Base-by-base conservation (phyloP, 2,797 vertebrate species). In the Sciurus carolinensis region DNA sequence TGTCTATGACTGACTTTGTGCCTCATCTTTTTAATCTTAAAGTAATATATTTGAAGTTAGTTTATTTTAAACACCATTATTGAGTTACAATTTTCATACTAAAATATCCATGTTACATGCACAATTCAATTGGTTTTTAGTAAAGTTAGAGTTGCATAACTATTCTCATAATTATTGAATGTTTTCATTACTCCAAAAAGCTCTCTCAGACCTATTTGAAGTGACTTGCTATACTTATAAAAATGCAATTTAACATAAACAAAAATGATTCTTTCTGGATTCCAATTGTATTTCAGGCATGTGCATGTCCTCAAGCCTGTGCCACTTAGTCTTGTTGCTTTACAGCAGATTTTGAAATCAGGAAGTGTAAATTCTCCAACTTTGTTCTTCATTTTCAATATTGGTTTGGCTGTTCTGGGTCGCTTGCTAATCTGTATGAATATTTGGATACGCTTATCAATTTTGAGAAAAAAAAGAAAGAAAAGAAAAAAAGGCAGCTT, bases 1-100 rank as follows among this genome's bases (percentile, higher is more conserved):
- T 36, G 47, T 75, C 15, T 20, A 36, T 39, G 5, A 80, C 12
- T 69, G 47, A 71, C 30, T 76, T 85, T 72, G 64, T 69, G 26
- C 20, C 12, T 95, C 54, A 50, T 87, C 28, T 66, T 97, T 88
- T 95, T 76, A 33, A 72, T 82, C 10, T 91, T 39, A 80, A 73
- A 33, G 5, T 22, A 80, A 73, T 81, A 24, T 86, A 79, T 93
- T 72, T 95, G 64, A 80, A 87, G 14, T 93, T 18, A 5, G 18
- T 72, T 87, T 18, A 66, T 83, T 95, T 90, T 95, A 88, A 95
- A 62, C 10, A 73, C 24, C 4, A 91, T 95, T 80, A 90, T 24
- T 30, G 18, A 84, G 30, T 18, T 91, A 81, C 13, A 76, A 39
- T 80, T 76, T 80, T 17, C 17, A 91, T 66, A 59, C 6, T 33